A percentile compares a stretch with the other conserved stretches of the same genome.
Evolutionary conservation across 2,888 invertebrate genomes (phyloP).

Genomic region (Protodeltote pygarga): DNA sequence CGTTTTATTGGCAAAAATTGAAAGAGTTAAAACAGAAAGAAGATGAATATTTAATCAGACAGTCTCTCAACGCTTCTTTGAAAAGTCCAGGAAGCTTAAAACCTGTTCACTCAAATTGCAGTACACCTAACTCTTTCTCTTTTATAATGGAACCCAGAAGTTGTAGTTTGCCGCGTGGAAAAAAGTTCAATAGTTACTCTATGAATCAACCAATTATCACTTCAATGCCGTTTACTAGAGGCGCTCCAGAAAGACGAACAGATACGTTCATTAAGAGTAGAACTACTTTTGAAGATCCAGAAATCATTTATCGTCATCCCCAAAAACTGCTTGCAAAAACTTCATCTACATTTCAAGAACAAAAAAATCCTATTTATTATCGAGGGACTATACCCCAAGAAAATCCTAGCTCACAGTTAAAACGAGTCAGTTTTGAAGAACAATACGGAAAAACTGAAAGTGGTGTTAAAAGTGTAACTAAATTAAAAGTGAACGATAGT

Average conservation of each 20-base stretch:
- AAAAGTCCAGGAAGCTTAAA: slow-evolving; percentile 49
- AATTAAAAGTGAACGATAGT: slow-evolving; percentile 46
- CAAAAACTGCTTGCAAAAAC: slow-evolving; percentile 57
- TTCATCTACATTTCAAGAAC: slow-evolving; percentile 47
- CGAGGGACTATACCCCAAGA: slow-evolving; percentile 59
- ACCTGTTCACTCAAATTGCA: slow-evolving; percentile 60
- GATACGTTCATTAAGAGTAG: slow-evolving; percentile 68
- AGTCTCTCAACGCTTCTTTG: slow-evolving; percentile 56
- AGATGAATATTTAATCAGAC: slow-evolving; percentile 81
- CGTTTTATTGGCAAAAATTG: slow-evolving; percentile 90
- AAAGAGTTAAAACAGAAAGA: slow-evolving; percentile 88
- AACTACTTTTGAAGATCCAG: slow-evolving; percentile 52
- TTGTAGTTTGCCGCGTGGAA: slow-evolving; percentile 70
- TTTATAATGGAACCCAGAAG: slow-evolving; percentile 61
- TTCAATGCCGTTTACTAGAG: slow-evolving; percentile 65
- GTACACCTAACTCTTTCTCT: slow-evolving; percentile 63
- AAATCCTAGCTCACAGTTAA: slow-evolving; percentile 50
- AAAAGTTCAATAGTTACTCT: slow-evolving; percentile 55
- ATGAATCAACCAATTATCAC: slow-evolving; percentile 59
- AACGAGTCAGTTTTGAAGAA: slow-evolving; percentile 73
- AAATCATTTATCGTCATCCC: slow-evolving; percentile 69
- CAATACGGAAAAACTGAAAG: slow-evolving; percentile 43
- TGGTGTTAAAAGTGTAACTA: slow-evolving; percentile 39
- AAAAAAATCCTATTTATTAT: slow-evolving; percentile 53
- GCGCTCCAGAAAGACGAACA: slow-evolving; percentile 72